Evolutionary conservation across 2,113 vertebrate genomes (phyloP).

Genomic region (Ahaetulla prasina): DNA sequence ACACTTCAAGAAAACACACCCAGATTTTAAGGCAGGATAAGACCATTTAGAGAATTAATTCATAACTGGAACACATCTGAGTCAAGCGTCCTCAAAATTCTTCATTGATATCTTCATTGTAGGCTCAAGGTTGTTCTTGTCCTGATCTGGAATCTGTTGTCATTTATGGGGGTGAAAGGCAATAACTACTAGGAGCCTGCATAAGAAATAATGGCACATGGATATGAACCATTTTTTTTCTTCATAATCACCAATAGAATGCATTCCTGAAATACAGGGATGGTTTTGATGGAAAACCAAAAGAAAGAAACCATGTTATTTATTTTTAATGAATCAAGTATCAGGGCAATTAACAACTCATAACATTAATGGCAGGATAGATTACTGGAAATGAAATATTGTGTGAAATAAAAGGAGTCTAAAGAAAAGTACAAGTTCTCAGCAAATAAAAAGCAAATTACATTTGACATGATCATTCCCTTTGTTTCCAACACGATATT

Average conservation of each 20-base stretch:
- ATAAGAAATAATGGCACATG: not conserved
- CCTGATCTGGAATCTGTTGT: not conserved
- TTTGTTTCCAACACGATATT: not conserved
- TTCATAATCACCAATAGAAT: not conserved
- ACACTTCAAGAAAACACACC: not conserved
- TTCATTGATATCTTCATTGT: not conserved
- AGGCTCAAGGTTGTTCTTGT: not conserved
- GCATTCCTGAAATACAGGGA: not conserved
- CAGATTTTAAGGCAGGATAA: not conserved
- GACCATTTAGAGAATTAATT: not conserved
- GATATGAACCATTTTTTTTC: not conserved
- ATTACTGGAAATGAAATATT: not conserved
- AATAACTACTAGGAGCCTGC: not conserved
- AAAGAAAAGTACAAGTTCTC: not conserved
- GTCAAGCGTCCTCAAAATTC: not conserved
- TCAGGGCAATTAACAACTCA: not conserved
- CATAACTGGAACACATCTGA: not conserved
- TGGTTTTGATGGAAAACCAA: not conserved
- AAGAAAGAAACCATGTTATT: not conserved
- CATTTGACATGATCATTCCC: not conserved
- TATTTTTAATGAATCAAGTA: not conserved
- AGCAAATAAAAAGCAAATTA: not conserved
- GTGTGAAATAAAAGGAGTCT: not conserved
- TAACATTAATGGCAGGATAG: not conserved
- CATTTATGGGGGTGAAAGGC: not conserved